Base-by-base conservation (phyloP, 2,113 vertebrate genomes). In the Entelurus aequoreus region DNA sequence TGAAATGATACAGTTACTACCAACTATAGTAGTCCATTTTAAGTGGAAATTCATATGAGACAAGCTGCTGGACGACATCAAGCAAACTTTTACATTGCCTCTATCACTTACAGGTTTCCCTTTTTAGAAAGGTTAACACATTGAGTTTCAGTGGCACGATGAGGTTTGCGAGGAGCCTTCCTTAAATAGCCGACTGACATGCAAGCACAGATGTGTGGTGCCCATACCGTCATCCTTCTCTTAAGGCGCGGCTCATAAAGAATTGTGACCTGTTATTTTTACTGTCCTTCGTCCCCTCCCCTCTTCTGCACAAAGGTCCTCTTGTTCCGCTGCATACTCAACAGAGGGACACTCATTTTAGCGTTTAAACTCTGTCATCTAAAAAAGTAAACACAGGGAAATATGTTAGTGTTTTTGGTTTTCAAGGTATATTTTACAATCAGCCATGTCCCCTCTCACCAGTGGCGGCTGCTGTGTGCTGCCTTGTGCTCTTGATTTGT, bases 291-390 rank as follows among this genome's bases (percentile, higher is more conserved):
- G 10, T 74, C 62, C 19, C 57, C 46, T 52, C 13, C 19, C 9
- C 58, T 67, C 60, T 48, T 52, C 36, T 21, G 46, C 56, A 60
- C 44, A 66, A 66, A 14, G 66, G 63, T 78, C 46, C 38, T 62
- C 68, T 66, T 69, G 65, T 61, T 49, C 74, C 55, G 54, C 68
- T 66, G 69, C 13, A 19, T 35, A 38, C 61, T 56, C 76, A 56
- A 54, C 62, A 64, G 63, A 76, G 59, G 57, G 37, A 12, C 48
- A 42, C 4, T 42, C n/a, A 14, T 49, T 2, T 44, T 63, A 54
- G 60, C 51, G 49, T 66, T 89, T 87, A 90, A 66, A 82, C 81
- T 64, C 57, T 54, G 48, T 3, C 79, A 7, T 80, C 90, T 91
- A 86, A 38, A 67, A 73, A 52, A 42, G 0, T 28, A 40, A 44